Base-by-base conservation (phyloP, 2,888 invertebrate genomes). In the Caenorhabditis sp. region DNA sequence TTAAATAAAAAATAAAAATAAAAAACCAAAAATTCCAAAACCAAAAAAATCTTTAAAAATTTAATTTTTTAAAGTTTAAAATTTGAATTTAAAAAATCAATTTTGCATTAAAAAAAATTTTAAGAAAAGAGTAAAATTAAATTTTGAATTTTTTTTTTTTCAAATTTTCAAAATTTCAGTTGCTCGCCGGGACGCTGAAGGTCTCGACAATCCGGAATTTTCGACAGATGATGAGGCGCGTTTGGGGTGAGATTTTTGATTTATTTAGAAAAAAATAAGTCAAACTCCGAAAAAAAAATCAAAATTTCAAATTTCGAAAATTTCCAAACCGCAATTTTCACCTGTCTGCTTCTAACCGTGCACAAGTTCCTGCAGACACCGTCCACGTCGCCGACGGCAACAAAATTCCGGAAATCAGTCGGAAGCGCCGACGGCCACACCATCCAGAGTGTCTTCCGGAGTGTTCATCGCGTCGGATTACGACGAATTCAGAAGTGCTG, bases 401-500 rank as follows among this genome's bases (percentile, higher is more conserved):
- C 70, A 22, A 9, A 68, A 64, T 26, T 72, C 68, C 11, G 71
- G 56, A 8, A 40, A 50, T 28, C 47, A 47, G 40, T 67, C 51
- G 47, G 67, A 44, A 37, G 64, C 3, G 20, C 58, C 53, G 20
- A 69, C 47, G 15, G 71, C 55, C 1, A 51, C 44, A n/a, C 64
- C 61, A 2, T 62, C 76, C 24, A 50, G 74, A 18, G 55, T 60
- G 9, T 58, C 74, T 20, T 69, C 74, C 9, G 74, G 51, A 24
- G 65, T 80, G 1, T 74, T 80, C 26, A 74, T 80, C 6, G 77
- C 76, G 1, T 82, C 82, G 3, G 85, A 85, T 58, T 78, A 79
- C 40, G 85, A 85, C 37, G 85, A 85, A 26, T 85, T 84, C 56
- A 22, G 83, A 47, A 82, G 82, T 24, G 85, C 85, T 3, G 62